Evolutionary conservation across 2,113 vertebrate genomes (phyloP), one percentile per base, ranked within the genome.

Genomic region (Phylloscopus whistleri): DNA sequence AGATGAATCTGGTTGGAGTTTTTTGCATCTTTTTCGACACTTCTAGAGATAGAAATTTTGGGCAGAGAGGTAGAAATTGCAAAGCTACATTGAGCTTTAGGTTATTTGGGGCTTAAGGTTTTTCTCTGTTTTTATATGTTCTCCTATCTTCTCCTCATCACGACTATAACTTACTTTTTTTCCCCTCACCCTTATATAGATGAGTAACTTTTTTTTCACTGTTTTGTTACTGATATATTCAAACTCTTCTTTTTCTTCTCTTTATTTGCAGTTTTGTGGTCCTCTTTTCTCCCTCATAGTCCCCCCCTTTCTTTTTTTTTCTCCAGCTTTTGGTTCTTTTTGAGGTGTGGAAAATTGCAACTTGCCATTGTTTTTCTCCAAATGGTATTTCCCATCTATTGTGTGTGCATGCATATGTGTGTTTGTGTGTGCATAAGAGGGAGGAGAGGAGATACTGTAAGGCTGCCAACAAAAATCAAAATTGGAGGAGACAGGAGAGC

Each of bases 401-500:
- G n/a, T 84, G 44, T 84, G 74, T 60, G 33, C 1, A 0, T 86
- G 44, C 26, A 14, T 46, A 48, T 84, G 13, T 70, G 13, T 77
- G 27, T 93, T 30, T 85, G 53, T 77, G 41, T 89, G 49, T 79
- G 26, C 55, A 43, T 33, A 51, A 83, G 48, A 64, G 73, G 78
- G 39, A 43, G 79, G 73, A 80, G 39, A 43, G 79, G 73, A 94
- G 91, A 96, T 69, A 64, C 79, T 62, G 66, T 70, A 75, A 93
- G 72, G 59, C 66, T 33, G 97, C 94, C 88, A 91, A 95, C 84
- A 97, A 97, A 96, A 91, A 53, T 91, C 84, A 97, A 94, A 96
- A 97, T 90, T 97, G 60, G 84, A 94, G 88, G 81, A 95, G 94
- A 96, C 95, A 95, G 73, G 95, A 96, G 92, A 97, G 95, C 90